A percentile compares a stretch with the other conserved stretches of the same genome.
Conservation (phyloP, 1,140 invertebrate genomes). For the Apis mellifera region Amel_HAv3.1 CM009942.2:8979001-8979500, state of each 20-base stretch:
- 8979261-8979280: conserved; percentile 24
- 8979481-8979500: not conserved
- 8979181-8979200: conserved; percentile 16
- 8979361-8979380: not conserved
- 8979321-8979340: not conserved
- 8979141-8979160: not conserved
- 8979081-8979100: not conserved
- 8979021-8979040: conserved; percentile 10
- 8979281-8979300: not conserved
- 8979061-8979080: not conserved
- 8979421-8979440: not conserved
- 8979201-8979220: conserved; percentile 4
- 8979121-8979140: conserved; percentile 4
- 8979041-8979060: not conserved
- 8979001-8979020: not conserved
- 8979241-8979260: conserved; percentile 17
- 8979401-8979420: too few relatives aligned
- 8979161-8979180: not conserved
- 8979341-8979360: not conserved
- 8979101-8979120: not conserved
- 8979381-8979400: not conserved
- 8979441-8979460: not conserved
- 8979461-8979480: conserved; percentile 10
- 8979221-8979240: not conserved
- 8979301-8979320: too few relatives aligned